Evolutionary conservation across 2,888 invertebrate genomes (phyloP).

Genomic region (Epicampocera succincta): DNA sequence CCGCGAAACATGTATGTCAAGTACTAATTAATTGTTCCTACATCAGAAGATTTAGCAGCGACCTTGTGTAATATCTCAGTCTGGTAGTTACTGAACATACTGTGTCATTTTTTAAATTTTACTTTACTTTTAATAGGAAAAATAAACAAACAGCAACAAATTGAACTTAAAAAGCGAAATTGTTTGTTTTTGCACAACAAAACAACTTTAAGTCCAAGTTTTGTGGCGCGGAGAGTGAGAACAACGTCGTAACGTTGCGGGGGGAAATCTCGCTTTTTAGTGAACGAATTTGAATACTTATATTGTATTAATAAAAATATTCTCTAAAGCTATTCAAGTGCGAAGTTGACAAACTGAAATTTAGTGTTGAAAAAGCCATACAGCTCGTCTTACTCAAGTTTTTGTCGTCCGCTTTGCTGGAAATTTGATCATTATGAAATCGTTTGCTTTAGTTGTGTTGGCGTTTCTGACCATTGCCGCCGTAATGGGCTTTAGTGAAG

Average conservation of each 20-base stretch:
- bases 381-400: neutral
- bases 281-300: neutral
- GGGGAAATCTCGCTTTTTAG: neutral
- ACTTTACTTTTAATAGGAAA: neutral
- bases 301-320: too few species aligned
- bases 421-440: conserved; percentile 72
- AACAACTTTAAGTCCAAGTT: conserved; percentile 15
- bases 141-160: conserved; percentile 18
- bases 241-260: too few species aligned
- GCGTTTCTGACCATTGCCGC: conserved; percentile 63
- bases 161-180: conserved; percentile 7
- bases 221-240: neutral
- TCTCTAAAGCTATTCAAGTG: conserved; percentile 2
- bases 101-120: too few species aligned
- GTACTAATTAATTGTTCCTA: too few species aligned
- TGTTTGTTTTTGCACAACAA: neutral
- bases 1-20: too few species aligned
- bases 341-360: conserved; percentile 15
- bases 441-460: conserved; percentile 70
- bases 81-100: too few species aligned
- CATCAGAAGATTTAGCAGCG: too few species aligned
- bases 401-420: neutral
- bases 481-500: conserved; percentile 72
- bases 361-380: conserved; percentile 46
- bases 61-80: too few species aligned